Evolutionary conservation across 2,113 vertebrate genomes (phyloP), one percentile per base, ranked within the genome.

Genomic region (Maccullochella peelii): DNA sequence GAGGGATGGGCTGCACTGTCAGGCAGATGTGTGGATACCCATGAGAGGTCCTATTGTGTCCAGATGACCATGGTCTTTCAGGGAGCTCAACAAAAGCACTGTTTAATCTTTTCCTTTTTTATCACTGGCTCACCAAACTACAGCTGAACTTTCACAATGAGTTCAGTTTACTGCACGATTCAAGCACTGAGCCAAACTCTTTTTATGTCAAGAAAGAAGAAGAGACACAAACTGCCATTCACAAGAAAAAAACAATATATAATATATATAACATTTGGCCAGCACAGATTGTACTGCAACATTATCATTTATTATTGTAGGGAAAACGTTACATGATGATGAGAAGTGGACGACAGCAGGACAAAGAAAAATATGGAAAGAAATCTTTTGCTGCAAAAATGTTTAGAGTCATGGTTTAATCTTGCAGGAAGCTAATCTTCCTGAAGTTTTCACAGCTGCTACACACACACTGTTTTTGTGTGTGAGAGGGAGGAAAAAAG

Each of bases 41-140:
- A 73, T 58, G 66, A 90, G 87, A 77, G 69, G 23, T 63, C 50
- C 82, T 73, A 58, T 84, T 92, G 86, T 91, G 79, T 83, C 57
- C 16, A 63, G 50, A 89, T 72, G 76, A 76, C 71, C 27, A 9
- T 18, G 47, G 63, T 49, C 42, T 65, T 80, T 85, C 65, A 85
- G 55, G 23, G 70, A 5, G 3, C 38, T 25, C 73, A 33, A 86
- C 69, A 75, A 77, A 82, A 78, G 61, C 20, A 23, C 27, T n/a
- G 40, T 77, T 82, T 74, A 58, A 68, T 75, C 23, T 75, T 75
- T 55, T 73, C 11, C 30, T 23, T 72, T 58, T 70, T 57, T 3
- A 79, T 70, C 52, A 57, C 50, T 23, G 16, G 23, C 23, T 50
- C 59, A 44, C 36, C 30, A 72, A 79, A 72, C 70, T 33, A 23